These are phyloP conservation scores for Thermophis baileyi DNA, from an alignment of 2,113 vertebrate genomes.

Conservation along the genomic window DNA sequence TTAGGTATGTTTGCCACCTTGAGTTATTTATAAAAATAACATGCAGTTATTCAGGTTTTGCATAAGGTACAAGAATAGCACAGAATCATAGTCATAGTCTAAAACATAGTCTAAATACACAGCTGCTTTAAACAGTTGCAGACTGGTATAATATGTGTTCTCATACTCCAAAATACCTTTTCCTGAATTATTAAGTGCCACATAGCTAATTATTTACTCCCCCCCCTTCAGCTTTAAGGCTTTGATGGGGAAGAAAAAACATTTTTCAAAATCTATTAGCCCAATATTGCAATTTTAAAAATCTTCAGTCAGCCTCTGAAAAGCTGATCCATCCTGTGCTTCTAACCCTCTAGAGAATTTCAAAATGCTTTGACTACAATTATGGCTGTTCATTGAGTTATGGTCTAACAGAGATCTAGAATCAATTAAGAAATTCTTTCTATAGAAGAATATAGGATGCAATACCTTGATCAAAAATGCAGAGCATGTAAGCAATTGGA, in stretches of 20 bases:
- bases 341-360: conserved; percentile 65
- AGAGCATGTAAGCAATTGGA: conserved; percentile 67
- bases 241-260: conserved; percentile 14
- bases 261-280: conserved; percentile 59
- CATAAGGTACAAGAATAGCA: neutral
- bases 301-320: conserved; percentile 65
- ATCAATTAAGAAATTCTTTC: conserved; percentile 73
- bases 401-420: conserved; percentile 67
- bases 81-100: neutral
- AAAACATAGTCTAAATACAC: too few species aligned
- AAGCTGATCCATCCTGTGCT: conserved; percentile 63
- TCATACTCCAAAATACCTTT: neutral
- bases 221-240: neutral
- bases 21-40: neutral
- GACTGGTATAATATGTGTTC: neutral
- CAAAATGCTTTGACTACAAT: conserved; percentile 65
- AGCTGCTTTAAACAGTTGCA: neutral
- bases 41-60: neutral
- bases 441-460: conserved; percentile 65
- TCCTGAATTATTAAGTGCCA: neutral
- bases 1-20: neutral
- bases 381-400: conserved; percentile 74
- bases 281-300: conserved; percentile 61
- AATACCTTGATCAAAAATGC: conserved; percentile 69
- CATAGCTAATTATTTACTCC: neutral